Conservation (phyloP, 2,888 invertebrate species). For the Bombyx huttoni region DNA sequence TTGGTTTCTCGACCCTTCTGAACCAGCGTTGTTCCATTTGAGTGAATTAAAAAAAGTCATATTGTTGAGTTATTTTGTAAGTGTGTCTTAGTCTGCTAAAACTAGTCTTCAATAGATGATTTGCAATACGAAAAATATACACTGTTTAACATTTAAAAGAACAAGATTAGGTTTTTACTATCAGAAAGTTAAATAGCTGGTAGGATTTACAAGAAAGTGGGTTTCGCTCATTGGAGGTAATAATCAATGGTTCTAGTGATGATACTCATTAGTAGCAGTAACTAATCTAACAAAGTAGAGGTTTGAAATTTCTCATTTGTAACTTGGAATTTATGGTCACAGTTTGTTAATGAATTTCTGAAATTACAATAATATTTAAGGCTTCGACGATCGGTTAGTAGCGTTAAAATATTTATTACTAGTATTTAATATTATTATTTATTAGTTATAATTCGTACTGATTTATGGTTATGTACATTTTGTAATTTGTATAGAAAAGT, state of each 20-base stretch:
- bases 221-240: neutral
- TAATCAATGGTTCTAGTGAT: constrained; percentile 9
- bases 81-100: too few relatives aligned
- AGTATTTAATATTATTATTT: too few relatives aligned
- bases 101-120: too few relatives aligned
- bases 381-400: too few relatives aligned
- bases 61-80: too few relatives aligned
- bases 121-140: too few relatives aligned
- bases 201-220: neutral
- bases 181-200: neutral
- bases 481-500: neutral
- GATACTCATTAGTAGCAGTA: constrained; percentile 12
- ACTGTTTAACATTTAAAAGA: too few relatives aligned
- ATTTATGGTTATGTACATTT: neutral
- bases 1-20: constrained; percentile 12
- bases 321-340: neutral
- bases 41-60: constrained; percentile 3
- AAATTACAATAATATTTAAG: too few relatives aligned
- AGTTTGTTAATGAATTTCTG: neutral
- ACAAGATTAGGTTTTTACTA: too few relatives aligned
- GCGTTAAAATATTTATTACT: too few relatives aligned
- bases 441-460: neutral
- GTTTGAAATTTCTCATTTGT: constrained; percentile 11
- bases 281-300: constrained; percentile 7
- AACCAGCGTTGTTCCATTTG: too few relatives aligned